These are phyloP conservation scores for Atractosteus spatula DNA, from an alignment of 2,113 vertebrate genomes.

Conservation along the genomic window DNA sequence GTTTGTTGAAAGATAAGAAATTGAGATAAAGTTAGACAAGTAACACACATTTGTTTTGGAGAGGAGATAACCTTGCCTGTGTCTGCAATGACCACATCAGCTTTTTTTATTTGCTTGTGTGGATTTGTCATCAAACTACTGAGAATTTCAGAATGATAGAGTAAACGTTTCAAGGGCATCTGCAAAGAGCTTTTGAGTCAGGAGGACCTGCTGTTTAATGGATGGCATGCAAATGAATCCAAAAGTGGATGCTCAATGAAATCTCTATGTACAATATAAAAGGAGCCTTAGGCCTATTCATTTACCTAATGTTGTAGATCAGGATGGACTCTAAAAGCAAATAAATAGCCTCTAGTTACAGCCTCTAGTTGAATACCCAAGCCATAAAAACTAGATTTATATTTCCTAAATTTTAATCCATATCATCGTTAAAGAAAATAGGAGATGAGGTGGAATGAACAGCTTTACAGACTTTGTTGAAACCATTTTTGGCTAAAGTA, in stretches of 20 bases:
- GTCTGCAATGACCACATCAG: background rate
- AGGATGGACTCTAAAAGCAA: no score
- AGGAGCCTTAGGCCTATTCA: background rate
- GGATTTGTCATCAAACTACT: background rate
- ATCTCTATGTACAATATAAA: background rate
- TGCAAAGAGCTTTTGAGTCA: background rate
- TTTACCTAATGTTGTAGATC: no score
- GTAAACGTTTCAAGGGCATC: background rate
- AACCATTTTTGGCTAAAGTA: no score
- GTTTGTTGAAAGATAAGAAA: background rate
- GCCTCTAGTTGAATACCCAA: no score
- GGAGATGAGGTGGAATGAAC: no score
- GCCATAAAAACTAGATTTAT: no score
- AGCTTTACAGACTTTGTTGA: no score
- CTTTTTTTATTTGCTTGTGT: background rate
- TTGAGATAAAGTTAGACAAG: background rate
- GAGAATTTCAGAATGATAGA: background rate
- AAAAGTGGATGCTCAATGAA: background rate
- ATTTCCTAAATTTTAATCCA: no score
- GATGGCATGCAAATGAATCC: background rate
- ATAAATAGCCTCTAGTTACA: no score
- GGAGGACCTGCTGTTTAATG: background rate
- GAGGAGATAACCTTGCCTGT: background rate
- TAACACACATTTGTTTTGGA: background rate
- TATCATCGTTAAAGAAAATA: no score